phyloP scores from a whole-genome alignment of 1,140 invertebrate genomes.

The Drosophila oshimai region DNA sequence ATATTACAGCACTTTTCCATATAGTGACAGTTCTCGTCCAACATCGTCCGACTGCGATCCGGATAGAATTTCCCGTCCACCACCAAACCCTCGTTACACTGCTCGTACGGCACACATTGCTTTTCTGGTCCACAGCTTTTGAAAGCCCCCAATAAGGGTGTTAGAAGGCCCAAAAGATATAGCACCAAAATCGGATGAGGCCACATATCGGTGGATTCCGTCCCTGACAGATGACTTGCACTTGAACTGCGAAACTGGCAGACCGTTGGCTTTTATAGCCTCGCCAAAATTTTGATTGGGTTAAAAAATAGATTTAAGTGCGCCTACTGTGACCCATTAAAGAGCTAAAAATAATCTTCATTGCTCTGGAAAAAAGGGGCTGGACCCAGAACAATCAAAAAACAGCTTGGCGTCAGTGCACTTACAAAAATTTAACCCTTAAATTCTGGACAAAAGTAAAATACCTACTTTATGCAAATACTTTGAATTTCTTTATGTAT shows the following conservation, averaged over 20 bases:
- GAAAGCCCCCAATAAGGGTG: neutral
- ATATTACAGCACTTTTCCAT: constrained; percentile 59
- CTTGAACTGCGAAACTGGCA: constrained; percentile 16
- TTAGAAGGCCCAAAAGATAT: neutral
- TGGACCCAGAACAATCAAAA: neutral
- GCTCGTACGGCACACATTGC: constrained; percentile 50
- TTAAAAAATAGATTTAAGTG: constrained; percentile 59
- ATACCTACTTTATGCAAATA: no score
- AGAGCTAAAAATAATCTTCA: constrained; percentile 48
- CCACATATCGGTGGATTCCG: neutral
- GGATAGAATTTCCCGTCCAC: constrained; percentile 52
- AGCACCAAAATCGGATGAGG: neutral
- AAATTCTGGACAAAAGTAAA: no score
- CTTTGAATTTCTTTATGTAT: no score
- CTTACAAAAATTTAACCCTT: neutral
- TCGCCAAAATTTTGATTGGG: constrained; percentile 43
- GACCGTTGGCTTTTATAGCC: constrained; percentile 49
- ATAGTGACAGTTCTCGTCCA: constrained; percentile 51
- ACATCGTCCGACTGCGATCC: constrained; percentile 39
- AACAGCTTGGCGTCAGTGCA: neutral
- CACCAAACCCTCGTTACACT: constrained; percentile 44
- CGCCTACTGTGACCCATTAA: constrained; percentile 4
- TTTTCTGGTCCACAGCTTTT: constrained; percentile 39
- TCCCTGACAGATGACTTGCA: constrained; percentile 8
- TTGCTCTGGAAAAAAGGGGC: neutral